Conservation (phyloP, 2,113 vertebrate species). For the Pteruthius melanotis region DNA sequence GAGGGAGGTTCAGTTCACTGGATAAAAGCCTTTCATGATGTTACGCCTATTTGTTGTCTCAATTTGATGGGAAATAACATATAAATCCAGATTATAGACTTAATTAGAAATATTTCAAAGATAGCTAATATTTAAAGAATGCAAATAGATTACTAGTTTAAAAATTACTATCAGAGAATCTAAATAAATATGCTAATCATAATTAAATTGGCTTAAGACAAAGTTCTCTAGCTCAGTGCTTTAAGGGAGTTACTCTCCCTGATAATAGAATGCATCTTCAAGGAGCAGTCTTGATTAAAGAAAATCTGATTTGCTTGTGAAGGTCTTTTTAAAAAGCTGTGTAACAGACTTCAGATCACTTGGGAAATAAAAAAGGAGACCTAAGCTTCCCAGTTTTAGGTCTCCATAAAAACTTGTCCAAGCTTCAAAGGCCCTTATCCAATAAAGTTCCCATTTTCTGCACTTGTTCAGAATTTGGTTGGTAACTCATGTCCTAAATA, state of each 20-base stretch:
- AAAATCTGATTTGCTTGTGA: not conserved
- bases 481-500: not conserved
- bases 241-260: not conserved
- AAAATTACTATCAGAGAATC: not conserved
- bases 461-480: not conserved
- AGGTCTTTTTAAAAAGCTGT: not conserved
- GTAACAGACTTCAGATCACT: not conserved
- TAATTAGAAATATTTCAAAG: not conserved
- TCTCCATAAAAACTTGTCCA: not conserved
- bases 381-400: not conserved
- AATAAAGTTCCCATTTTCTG: not conserved
- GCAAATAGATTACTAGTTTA: not conserved
- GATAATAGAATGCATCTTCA: not conserved
- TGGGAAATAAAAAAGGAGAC: not conserved
- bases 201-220: not conserved
- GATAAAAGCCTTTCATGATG: not conserved
- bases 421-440: not conserved
- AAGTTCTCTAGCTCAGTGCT: not conserved
- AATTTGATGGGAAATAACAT: not conserved
- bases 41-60: not conserved
- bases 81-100: not conserved
- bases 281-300: not conserved
- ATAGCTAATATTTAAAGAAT: not conserved
- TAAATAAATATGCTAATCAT: not conserved
- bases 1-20: not conserved